A percentile compares a stretch with the other conserved stretches of the same genome.
Conservation (phyloP, 2,113 vertebrate species). For the Scophthalmus maximus region DNA sequence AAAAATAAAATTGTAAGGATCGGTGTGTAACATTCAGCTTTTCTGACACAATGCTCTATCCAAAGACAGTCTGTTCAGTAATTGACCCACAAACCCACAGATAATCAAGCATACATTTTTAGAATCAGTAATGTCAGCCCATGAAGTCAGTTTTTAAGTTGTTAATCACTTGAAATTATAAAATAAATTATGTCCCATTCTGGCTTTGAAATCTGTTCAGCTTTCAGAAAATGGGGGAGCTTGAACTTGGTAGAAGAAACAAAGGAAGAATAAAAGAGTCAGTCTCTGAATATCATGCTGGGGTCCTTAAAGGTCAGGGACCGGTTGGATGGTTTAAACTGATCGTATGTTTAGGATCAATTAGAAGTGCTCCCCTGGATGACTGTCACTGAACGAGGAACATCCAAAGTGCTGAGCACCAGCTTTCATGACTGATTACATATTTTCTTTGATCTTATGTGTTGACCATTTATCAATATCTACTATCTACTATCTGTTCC, state of each 20-base stretch:
- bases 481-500: neutral
- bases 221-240: neutral
- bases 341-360: neutral
- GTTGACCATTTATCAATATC: neutral
- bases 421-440: conserved; percentile 16
- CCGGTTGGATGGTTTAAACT: neutral
- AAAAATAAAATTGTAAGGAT: neutral
- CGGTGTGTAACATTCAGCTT: neutral
- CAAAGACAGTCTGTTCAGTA: neutral
- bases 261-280: neutral
- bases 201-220: neutral
- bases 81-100: neutral
- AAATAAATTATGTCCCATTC: neutral
- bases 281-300: neutral
- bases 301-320: neutral
- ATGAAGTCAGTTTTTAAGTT: neutral
- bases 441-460: neutral
- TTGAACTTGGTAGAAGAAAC: neutral
- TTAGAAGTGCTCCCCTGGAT: neutral
- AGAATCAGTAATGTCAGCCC: neutral
- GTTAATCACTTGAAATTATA: neutral
- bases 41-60: neutral
- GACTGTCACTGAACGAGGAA: neutral
- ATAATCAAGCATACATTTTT: neutral
- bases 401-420: neutral